Base-by-base conservation (phyloP, 1,140 invertebrate genomes). In the Delia radicum region DNA sequence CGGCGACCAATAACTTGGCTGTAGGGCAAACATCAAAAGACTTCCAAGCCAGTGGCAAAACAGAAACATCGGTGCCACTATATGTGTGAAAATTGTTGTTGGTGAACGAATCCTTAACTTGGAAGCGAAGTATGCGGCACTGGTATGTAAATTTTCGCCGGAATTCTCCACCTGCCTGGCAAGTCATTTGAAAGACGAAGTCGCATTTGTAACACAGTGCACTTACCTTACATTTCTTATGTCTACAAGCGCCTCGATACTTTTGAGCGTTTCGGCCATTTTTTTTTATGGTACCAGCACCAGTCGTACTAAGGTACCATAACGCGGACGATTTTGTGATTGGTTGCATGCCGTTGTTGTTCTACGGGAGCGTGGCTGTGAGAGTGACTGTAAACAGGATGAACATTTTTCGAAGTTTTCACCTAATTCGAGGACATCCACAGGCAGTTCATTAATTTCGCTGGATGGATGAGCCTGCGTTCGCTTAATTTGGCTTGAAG, bases 281-380 rank as follows among this genome's bases (percentile, higher is more conserved):
- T 37, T n/a, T 65, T 74, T 28, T 42, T 21, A 24, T 75, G 74
- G 18, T 75, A 75, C 74, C 62, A 75, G 31, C 61, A 75, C 61
- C 21, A 15, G 33, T 26, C 26, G 33, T 24, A 10, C 42, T 65
- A 8, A 2, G 26, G 29, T 3, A 18, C n/a, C n/a, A 15, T 55
- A 55, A 4, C n/a, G 18, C 0, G 29, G 21, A 29, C 31, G 31
- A 13, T 13, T n/a, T 26, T 18, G 6, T 3, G 55, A 63, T 6
- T 15, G 18, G 8, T 10, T 29, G 2, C 74, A 62, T 5, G 13
- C 3, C 5, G n/a, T 28, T 0, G 24, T 46, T 3, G 61, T 4
- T 37, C 6, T 33, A 3, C 61, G n/a, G n/a, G n/a, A n/a, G n/a
- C n/a, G 46, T 13, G 28, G 27, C n/a, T 31, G 74, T n/a, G 18